Conservation (phyloP, 2,888 invertebrate species). For the Gisinianus flammeolus region DNA sequence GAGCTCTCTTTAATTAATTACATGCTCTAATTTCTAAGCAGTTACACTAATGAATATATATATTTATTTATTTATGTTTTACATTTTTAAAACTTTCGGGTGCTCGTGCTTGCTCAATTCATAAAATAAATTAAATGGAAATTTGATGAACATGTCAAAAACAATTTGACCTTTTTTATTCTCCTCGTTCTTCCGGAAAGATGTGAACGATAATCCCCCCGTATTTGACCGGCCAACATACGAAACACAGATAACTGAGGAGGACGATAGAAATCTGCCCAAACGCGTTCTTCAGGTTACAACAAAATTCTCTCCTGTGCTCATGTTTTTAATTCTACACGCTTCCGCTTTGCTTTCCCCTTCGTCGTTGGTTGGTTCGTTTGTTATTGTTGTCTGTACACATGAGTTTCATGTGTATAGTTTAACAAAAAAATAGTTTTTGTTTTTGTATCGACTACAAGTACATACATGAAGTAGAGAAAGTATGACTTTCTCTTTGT, state of each 20-base stretch:
- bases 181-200: background rate
- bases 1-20: too few species aligned
- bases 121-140: too few species aligned
- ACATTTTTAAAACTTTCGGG: constrained; percentile 13
- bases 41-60: background rate
- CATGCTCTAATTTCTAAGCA: too few species aligned
- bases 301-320: background rate
- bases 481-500: too few species aligned
- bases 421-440: too few species aligned
- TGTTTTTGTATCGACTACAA: too few species aligned
- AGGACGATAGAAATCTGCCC: constrained; percentile 91
- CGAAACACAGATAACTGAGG: constrained; percentile 93
- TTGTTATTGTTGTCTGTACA: too few species aligned
- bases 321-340: background rate
- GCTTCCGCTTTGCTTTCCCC: background rate
- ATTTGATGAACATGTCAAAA: too few species aligned
- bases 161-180: background rate
- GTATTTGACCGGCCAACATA: constrained; percentile 94
- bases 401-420: too few species aligned
- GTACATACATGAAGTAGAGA: too few species aligned
- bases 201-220: constrained; percentile 65
- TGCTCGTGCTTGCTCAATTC: too few species aligned
- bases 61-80: constrained; percentile 1
- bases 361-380: background rate
- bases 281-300: constrained; percentile 87